phyloP scores from a whole-genome alignment of 2,888 invertebrate species.

The Sabellastarte sp. region DNA sequence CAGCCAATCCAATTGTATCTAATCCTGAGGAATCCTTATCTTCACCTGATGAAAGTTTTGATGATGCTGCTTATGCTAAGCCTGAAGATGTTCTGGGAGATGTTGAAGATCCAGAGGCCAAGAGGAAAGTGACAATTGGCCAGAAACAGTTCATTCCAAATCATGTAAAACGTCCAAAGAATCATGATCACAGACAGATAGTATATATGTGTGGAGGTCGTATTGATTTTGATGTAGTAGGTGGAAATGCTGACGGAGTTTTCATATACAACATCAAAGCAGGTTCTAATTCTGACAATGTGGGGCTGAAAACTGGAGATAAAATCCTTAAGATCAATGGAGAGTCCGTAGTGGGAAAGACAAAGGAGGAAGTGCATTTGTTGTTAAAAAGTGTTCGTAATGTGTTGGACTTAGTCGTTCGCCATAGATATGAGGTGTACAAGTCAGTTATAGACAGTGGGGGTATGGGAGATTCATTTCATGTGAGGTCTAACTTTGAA shows the following conservation, averaged over 20 bases:
- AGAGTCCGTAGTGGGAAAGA: constrained; percentile 12
- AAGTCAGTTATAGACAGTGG: constrained; percentile 18
- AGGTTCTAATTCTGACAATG: constrained; percentile 17
- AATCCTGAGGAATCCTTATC: too few species aligned
- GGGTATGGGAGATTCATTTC: constrained; percentile 28
- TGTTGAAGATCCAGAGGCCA: too few species aligned
- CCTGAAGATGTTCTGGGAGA: too few species aligned
- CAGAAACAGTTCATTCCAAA: constrained; percentile 13
- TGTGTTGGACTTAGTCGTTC: constrained; percentile 16
- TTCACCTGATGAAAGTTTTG: too few species aligned
- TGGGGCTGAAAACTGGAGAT: constrained; percentile 29
- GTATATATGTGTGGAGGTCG: constrained; percentile 12
- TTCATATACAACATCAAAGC: constrained; percentile 25
- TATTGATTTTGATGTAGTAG: constrained; percentile 21
- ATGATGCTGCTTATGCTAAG: too few species aligned
- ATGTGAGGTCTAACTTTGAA: constrained; percentile 26
- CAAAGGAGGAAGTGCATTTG: constrained; percentile 26
- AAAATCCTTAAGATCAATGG: constrained; percentile 27
- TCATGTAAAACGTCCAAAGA: constrained; percentile 1
- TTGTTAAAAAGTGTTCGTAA: constrained; percentile 13
- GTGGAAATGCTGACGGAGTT: constrained; percentile 33
- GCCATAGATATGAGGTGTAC: constrained; percentile 18
- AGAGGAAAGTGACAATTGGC: constrained; percentile 25
- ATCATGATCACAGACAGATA: constrained; percentile 16
- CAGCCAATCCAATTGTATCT: too few species aligned